Evolutionary conservation across 2,888 invertebrate genomes (phyloP), one percentile per base, ranked within the genome.

Genomic region (Macaria liturata): DNA sequence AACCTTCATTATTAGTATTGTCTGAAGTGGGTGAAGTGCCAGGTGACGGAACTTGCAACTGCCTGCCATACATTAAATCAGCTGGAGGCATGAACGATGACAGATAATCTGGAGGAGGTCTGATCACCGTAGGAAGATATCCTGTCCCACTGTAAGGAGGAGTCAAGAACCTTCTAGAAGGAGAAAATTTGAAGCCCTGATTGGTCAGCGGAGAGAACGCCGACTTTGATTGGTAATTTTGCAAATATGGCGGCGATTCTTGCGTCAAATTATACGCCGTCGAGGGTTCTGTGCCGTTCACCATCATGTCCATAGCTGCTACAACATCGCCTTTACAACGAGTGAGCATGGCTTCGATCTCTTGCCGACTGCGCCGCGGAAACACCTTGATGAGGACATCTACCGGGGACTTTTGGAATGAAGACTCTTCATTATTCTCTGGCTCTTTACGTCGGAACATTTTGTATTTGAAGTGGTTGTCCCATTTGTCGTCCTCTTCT

Each of bases 221-320:
- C 0, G 96, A 96, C 57, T 94, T 94, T 0, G 94, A 93, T 63
- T 93, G 93, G 54, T 93, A 92, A 61, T 70, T 84, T 55, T 90
- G 85, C 63, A 89, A 71, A 47, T 91, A 92, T 0, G 92, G 91
- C 1, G 88, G 87, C 0, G 88, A 89, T 61, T 89, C 91, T 9
- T 91, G 91, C 0, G 84, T 86, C 45, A 91, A 67, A 52, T 80
- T 84, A 69, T 88, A 90, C 69, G 88, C 63, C 72, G 78, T 61
- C 75, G 76, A 56, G 61, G 87, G 69, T 9, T 86, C 88, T 0
- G 81, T 92, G 1, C 95, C 95, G 64, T 95, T 95, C 9, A 97
- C 93, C 93, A 98, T 95, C 78, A 96, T 94, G 78, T 98, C 98
- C 94, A 98, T 98, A 0, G 98, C 98, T 69, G 97, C 96, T 0